Conservation (phyloP, 2,113 vertebrate genomes). For the Chinchilla lanigera region DNA sequence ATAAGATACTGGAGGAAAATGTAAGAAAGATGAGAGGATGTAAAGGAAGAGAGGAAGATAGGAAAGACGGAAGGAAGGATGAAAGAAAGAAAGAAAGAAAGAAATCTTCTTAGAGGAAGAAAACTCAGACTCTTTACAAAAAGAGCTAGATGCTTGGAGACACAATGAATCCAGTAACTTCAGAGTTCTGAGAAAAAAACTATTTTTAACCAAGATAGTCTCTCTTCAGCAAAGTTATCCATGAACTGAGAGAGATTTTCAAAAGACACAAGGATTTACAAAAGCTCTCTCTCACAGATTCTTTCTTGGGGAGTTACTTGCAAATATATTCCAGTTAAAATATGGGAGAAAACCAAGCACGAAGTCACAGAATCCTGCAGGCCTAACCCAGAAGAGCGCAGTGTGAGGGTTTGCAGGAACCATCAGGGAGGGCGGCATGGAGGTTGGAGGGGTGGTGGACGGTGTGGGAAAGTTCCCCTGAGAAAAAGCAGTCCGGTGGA, state of each 20-base stretch:
- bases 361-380: background rate
- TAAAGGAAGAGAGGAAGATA: background rate
- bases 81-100: too few species aligned
- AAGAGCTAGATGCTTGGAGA: background rate
- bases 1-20: background rate
- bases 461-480: background rate
- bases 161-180: background rate
- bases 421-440: background rate
- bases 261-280: background rate
- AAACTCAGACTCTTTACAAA: background rate
- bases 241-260: background rate
- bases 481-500: background rate
- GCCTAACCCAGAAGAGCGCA: background rate
- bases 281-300: background rate
- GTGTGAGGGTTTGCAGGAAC: background rate
- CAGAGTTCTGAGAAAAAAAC: background rate
- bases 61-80: background rate
- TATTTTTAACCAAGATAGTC: background rate
- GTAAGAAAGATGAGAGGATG: background rate
- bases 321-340: background rate
- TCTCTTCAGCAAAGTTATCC: background rate
- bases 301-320: background rate
- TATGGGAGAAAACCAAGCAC: background rate
- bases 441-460: background rate
- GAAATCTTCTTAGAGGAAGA: background rate